phyloP scores from a whole-genome alignment of 1,140 invertebrate genomes.

The Hypsibius dujardini region DNA sequence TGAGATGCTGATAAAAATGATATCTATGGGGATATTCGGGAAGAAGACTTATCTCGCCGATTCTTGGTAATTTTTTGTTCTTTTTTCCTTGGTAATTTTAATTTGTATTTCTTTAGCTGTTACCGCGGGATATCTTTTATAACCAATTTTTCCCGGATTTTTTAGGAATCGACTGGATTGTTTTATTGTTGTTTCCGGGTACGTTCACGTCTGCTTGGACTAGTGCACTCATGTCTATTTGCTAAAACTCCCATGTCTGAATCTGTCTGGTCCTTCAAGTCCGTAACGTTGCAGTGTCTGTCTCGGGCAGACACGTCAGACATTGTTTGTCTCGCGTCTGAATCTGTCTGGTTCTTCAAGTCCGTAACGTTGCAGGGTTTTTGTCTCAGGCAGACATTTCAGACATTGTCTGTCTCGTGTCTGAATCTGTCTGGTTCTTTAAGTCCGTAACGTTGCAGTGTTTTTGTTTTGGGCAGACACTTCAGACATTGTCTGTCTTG shows the following conservation, averaged over 20 bases:
- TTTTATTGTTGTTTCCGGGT: constrained; percentile 94
- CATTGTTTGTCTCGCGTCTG: too few species aligned
- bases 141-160: not conserved
- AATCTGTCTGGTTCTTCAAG: too few species aligned
- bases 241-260: not conserved
- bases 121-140: not conserved
- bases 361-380: too few species aligned
- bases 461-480: too few species aligned
- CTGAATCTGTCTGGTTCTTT: too few species aligned
- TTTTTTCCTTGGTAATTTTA: constrained; percentile 5
- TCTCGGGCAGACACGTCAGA: too few species aligned
- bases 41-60: constrained; percentile 86
- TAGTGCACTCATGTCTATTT: constrained; percentile 16
- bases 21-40: constrained; percentile 93
- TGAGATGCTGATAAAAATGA: constrained; percentile 93
- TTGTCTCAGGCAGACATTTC: too few species aligned
- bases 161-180: constrained; percentile 82
- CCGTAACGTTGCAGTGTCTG: too few species aligned
- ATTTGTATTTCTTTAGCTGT: not conserved
- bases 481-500: too few species aligned
- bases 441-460: too few species aligned
- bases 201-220: constrained; percentile 29
- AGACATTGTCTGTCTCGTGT: too few species aligned
- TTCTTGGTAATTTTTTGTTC: constrained; percentile 45
- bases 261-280: too few species aligned